A percentile compares a stretch with the other conserved stretches of the same genome.
phyloP scores from a whole-genome alignment of 2,797 vertebrate species.

The Macropus fuliginosus region DNA sequence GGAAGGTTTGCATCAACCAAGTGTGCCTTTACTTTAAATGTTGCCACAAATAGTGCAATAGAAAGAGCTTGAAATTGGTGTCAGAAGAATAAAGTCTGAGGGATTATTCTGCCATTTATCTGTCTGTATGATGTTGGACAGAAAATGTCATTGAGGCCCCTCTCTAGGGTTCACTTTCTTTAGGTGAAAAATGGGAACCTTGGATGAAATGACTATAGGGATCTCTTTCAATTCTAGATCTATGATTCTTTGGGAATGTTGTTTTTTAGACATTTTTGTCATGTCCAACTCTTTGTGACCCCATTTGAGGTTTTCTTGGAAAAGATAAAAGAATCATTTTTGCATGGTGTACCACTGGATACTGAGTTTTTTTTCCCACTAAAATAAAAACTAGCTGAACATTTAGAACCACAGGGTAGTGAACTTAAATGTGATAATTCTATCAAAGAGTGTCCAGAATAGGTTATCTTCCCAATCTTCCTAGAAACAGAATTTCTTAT shows the following conservation, averaged over 20 bases:
- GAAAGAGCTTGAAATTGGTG: neutral
- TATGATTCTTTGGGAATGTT: neutral
- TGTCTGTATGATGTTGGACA: neutral
- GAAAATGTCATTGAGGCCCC: neutral
- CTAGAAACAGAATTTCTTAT: constrained; percentile 81
- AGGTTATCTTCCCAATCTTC: constrained; percentile 68
- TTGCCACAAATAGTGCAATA: neutral
- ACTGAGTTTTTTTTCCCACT: neutral
- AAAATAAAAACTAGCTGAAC: constrained; percentile 46
- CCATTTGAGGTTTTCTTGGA: neutral
- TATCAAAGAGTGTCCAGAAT: constrained; percentile 35
- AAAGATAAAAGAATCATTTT: neutral
- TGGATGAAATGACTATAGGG: neutral
- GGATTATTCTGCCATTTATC: neutral
- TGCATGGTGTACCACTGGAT: neutral
- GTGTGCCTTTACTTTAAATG: neutral
- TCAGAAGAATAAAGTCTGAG: neutral
- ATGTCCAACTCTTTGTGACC: neutral
- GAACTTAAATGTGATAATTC: constrained; percentile 46
- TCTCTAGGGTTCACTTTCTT: neutral
- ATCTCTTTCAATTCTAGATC: neutral
- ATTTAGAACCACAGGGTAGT: constrained; percentile 10
- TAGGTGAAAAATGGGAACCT: neutral
- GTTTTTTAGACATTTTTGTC: neutral
- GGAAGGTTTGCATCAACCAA: neutral